phyloP scores from a whole-genome alignment of 2,113 vertebrate genomes.

The Zosterops pallidus region DNA sequence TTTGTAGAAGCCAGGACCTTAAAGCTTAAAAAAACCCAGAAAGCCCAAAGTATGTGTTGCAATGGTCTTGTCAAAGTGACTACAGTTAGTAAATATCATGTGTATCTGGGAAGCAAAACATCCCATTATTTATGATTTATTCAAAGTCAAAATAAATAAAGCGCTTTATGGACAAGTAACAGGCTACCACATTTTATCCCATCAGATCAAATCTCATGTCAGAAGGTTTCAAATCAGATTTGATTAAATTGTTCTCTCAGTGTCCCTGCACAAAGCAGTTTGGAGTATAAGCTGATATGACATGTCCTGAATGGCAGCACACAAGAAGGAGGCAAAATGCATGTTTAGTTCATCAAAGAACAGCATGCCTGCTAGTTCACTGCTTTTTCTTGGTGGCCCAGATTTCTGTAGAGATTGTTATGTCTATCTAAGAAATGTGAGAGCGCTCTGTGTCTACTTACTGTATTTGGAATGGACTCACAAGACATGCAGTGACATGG shows the following conservation, averaged over 20 bases:
- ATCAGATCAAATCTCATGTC: neutral
- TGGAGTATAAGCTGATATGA: neutral
- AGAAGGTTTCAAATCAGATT: neutral
- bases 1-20: neutral
- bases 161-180: neutral
- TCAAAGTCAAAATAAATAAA: neutral
- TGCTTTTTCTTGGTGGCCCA: neutral
- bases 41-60: neutral
- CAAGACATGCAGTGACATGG: neutral
- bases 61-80: neutral
- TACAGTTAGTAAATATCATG: neutral
- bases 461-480: neutral
- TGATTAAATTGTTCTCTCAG: neutral
- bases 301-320: neutral
- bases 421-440: neutral
- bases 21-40: neutral
- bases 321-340: neutral
- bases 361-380: neutral
- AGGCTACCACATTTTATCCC: neutral
- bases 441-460: neutral
- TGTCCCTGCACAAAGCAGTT: neutral
- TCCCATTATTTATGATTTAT: neutral
- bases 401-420: neutral
- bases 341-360: neutral
- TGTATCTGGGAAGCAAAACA: neutral